Evolutionary conservation across 2,797 vertebrate genomes (phyloP).

Genomic region (Jordanella pulchra): DNA sequence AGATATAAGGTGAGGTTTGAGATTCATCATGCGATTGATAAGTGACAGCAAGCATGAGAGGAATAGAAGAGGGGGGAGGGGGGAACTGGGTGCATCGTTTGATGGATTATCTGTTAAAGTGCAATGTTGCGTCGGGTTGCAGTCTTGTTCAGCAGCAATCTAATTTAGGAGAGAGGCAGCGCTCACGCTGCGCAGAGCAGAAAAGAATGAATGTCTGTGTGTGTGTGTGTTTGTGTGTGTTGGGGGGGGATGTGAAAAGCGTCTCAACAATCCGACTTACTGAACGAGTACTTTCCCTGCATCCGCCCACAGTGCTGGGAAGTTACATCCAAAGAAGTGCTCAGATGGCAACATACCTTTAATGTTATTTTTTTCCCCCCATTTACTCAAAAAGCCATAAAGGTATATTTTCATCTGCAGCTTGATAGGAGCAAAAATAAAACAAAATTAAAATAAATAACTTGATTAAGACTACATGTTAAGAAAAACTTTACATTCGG

Average conservation of each 20-base stretch:
- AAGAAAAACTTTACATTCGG: background rate
- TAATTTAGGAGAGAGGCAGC: constrained; percentile 67
- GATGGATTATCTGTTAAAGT: constrained; percentile 74
- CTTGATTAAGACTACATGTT: background rate
- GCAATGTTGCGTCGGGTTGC: constrained; percentile 63
- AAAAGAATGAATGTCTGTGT: constrained; percentile 14
- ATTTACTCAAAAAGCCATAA: background rate
- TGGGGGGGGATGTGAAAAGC: constrained; percentile 13
- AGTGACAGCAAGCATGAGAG: constrained; percentile 16
- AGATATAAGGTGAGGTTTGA: constrained; percentile 7
- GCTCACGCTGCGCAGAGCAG: constrained; percentile 49
- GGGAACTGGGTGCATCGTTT: constrained; percentile 35
- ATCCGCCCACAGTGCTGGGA: constrained; percentile 31
- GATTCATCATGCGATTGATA: constrained; percentile 20
- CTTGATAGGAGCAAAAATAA: background rate
- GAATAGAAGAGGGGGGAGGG: background rate
- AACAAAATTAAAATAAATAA: background rate
- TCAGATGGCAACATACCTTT: constrained; percentile 22
- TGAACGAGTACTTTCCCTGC: constrained; percentile 32
- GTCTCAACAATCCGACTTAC: constrained; percentile 39
- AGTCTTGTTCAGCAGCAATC: constrained; percentile 67
- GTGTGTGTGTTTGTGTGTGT: background rate
- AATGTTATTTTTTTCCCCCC: background rate
- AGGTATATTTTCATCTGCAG: background rate
- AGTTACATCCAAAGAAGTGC: constrained; percentile 28